Conservation (phyloP, 2,113 vertebrate species). For the Cyrtonyx montezumae region DNA sequence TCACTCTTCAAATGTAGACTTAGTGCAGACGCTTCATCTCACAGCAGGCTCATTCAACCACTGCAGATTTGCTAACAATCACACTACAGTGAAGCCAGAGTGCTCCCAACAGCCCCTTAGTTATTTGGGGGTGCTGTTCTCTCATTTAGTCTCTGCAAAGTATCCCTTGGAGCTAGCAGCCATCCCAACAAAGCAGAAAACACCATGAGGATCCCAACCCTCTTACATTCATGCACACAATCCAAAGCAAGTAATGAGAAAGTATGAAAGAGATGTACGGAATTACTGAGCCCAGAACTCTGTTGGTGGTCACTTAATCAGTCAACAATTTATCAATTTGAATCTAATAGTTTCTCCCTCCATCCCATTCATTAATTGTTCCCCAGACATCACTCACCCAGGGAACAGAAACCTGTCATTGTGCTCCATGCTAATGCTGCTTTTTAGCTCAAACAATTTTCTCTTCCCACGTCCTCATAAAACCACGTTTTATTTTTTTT, state of each 20-base stretch:
- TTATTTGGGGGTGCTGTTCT: background rate
- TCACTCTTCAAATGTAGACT: background rate
- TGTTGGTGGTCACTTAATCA: background rate
- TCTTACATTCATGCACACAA: background rate
- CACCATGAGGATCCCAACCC: background rate
- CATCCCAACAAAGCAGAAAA: background rate
- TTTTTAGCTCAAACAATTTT: background rate
- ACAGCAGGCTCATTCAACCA: rapidly evolving
- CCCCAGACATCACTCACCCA: background rate
- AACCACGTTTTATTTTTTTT: background rate
- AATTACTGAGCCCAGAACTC: background rate
- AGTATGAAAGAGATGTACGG: background rate
- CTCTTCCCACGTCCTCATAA: background rate
- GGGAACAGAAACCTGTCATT: background rate
- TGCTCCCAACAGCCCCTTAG: background rate
- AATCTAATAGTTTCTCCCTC: background rate
- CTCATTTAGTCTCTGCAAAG: background rate
- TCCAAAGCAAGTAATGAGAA: background rate
- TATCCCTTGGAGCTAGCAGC: background rate
- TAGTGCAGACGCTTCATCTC: background rate
- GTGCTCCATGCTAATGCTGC: background rate
- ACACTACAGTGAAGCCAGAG: background rate
- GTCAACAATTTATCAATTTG: background rate
- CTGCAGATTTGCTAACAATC: background rate
- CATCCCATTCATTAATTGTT: background rate